Evolutionary conservation across 2,888 invertebrate genomes (phyloP), one percentile per base, ranked within the genome.

Genomic region (Neoascia interrupta): DNA sequence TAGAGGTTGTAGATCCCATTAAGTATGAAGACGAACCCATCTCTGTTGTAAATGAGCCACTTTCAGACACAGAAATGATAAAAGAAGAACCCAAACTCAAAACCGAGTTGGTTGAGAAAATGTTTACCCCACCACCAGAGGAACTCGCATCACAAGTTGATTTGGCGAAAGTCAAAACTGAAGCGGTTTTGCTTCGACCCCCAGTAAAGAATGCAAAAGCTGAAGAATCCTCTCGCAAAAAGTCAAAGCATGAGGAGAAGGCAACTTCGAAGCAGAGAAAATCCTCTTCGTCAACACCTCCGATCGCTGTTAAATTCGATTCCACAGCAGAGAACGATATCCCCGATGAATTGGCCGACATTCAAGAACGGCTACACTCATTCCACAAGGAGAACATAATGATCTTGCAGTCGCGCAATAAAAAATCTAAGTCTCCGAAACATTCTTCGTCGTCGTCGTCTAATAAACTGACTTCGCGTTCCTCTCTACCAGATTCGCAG

Each of bases 331-430:
- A 70, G 8, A 85, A 86, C 68, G 85, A 84, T 41, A 83, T 87
- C 1, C 86, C 87, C n/a, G 87, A 92, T 82, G 91, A 92, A 83
- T 90, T 91, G 89, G 91, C 91, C 81, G 92, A 92, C 82, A 91
- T 92, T 60, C 92, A 92, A 83, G 91, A 92, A 82, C 91, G 91
- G 81, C 89, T 92, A 76, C 91, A 91, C 82, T 91, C 91, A 28
- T 92, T 92, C 85, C 92, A 92, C 84, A 92, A 91, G 1, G 92
- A 91, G 83, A 92, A 92, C 84, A 92, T 92, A 76, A 90, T 90
- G 79, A 91, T 91, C 82, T 85, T 92, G 41, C 91, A 91, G 82
- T 91, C 92, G 58, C 89, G 92, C 76, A 92, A 92, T 69, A 92
- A 91, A 72, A 92, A 92, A 80, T 81, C 82, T 4, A 83, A 82